Conservation (phyloP, 2,888 invertebrate genomes). For the Steinernema hermaphroditum region DNA sequence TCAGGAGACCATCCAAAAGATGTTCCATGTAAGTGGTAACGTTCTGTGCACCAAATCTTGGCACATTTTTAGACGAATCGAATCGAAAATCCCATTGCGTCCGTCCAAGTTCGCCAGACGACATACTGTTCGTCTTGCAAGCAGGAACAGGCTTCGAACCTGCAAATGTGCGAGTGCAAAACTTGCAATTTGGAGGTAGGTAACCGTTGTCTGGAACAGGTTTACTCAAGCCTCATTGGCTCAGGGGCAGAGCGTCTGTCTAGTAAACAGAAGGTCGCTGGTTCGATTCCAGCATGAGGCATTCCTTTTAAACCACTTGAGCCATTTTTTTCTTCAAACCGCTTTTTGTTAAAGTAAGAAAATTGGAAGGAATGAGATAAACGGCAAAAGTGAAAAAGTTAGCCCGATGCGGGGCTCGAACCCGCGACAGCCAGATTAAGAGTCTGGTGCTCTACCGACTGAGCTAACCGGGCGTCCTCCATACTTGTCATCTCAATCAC, state of each 20-base stretch:
- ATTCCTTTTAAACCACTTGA: too few relatives aligned
- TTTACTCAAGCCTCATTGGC: conserved; percentile 47
- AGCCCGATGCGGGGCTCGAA: conserved; percentile 62
- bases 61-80: not conserved
- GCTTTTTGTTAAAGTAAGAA: too few relatives aligned
- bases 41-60: not conserved
- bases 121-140: not conserved
- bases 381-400: too few relatives aligned
- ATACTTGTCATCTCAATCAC: too few relatives aligned
- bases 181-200: not conserved
- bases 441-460: conserved; percentile 65
- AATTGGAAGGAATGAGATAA: too few relatives aligned
- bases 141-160: not conserved
- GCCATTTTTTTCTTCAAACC: too few relatives aligned
- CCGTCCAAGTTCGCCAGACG: not conserved
- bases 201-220: not conserved
- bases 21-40: not conserved
- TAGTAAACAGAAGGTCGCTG: conserved; percentile 56
- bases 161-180: not conserved
- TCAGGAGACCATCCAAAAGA: not conserved
- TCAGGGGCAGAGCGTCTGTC: conserved; percentile 57
- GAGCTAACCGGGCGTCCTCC: conserved; percentile 28
- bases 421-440: conserved; percentile 44
- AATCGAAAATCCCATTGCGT: not conserved
- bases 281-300: conserved; percentile 53